phyloP scores from a whole-genome alignment of 2,113 vertebrate genomes.

The Dicrurus megarhynchus region DNA sequence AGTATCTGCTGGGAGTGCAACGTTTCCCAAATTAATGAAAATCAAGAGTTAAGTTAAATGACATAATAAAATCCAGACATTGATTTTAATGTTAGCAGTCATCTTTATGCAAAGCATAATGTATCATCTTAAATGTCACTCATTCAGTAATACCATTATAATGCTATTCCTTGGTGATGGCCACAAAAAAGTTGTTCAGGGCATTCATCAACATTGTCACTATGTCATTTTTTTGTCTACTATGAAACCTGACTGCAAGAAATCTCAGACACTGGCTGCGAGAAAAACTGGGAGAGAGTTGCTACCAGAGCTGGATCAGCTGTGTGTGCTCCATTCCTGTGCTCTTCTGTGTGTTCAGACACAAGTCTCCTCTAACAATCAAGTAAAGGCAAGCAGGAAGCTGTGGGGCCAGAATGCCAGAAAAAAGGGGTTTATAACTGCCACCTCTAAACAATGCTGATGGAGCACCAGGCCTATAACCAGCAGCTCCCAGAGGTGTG shows the following conservation, averaged over 20 bases:
- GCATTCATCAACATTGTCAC: not conserved
- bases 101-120: conserved; percentile 30
- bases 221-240: not conserved
- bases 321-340: not conserved
- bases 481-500: not conserved
- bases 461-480: not conserved
- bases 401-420: not conserved
- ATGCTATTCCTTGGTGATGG: not conserved
- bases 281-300: not conserved
- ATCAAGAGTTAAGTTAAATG: conserved; percentile 6
- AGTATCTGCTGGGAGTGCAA: not conserved
- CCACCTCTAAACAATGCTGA: not conserved
- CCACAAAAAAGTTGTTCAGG: not conserved
- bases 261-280: not conserved
- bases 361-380: not conserved
- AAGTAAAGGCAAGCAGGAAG: not conserved
- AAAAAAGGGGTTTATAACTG: not conserved
- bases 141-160: not conserved
- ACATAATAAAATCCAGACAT: conserved; percentile 30
- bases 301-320: not conserved
- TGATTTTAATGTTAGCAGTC: conserved; percentile 33
- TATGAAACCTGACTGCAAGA: not conserved
- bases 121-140: conserved; percentile 15
- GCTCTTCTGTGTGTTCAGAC: not conserved
- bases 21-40: not conserved